Percentiles rank a stretch among this genome's conserved stretches.
Conservation (phyloP, 2,888 invertebrate species). For the Sepioteuthis lessoniana region DNA sequence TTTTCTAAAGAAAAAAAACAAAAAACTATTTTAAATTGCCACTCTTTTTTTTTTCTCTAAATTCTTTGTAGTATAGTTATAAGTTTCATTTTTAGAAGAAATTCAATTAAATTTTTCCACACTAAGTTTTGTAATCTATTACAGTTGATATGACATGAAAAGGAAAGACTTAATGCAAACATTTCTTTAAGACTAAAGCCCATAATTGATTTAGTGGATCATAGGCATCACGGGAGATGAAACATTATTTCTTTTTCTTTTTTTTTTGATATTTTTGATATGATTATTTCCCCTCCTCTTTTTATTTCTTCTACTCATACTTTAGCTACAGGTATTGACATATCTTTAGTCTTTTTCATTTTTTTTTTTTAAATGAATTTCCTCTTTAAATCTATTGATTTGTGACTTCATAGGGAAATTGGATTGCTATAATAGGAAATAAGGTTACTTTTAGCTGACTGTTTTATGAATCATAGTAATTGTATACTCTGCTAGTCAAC, state of each 20-base stretch:
- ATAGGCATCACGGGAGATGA: background rate
- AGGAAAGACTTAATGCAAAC: background rate
- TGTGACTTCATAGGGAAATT: background rate
- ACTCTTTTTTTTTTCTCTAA: background rate
- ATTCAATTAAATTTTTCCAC: background rate
- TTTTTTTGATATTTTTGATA: background rate
- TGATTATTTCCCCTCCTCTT: background rate
- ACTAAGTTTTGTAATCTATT: background rate
- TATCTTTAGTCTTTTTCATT: background rate
- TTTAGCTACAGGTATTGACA: constrained; percentile 33
- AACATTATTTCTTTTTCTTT: background rate
- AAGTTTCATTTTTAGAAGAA: background rate
- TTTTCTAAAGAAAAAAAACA: too few species aligned
- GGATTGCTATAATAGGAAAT: constrained; percentile 33
- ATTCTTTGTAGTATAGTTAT: background rate
- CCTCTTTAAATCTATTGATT: background rate
- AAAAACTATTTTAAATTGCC: background rate
- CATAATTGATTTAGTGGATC: background rate
- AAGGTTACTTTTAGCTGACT: constrained; percentile 8
- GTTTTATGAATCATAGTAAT: constrained; percentile 33
- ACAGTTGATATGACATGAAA: background rate
- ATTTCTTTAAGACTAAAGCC: background rate
- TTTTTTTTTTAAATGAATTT: background rate
- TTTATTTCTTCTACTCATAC: background rate
- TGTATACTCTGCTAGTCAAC: background rate